These are phyloP conservation scores for Ctenosaura bakeri DNA, from an alignment of 2,797 vertebrate genomes.

Conservation along the genomic window DNA sequence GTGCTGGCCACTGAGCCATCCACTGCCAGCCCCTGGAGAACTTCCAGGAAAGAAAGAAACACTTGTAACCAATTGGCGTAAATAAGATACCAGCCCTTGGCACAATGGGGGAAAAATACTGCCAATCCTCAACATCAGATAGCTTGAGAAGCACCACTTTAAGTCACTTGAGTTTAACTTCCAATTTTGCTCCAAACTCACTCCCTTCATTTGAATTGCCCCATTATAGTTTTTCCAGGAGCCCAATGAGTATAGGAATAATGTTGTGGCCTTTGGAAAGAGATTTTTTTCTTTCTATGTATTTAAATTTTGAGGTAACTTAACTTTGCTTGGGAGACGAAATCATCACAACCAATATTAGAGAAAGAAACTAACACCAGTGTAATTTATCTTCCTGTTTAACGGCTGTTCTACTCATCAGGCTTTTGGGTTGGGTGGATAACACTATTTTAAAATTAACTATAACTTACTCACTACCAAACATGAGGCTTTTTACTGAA, in stretches of 20 bases:
- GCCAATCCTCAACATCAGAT: too few relatives aligned
- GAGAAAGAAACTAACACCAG: neutral
- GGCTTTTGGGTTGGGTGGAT: neutral
- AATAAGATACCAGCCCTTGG: too few relatives aligned
- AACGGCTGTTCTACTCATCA: neutral
- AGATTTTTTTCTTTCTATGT: neutral
- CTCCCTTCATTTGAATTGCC: neutral
- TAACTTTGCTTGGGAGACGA: neutral
- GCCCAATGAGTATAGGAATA: neutral
- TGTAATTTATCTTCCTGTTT: neutral
- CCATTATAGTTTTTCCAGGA: neutral
- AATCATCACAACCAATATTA: neutral
- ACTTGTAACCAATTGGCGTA: too few relatives aligned
- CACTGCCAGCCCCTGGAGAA: too few relatives aligned
- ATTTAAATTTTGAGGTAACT: neutral
- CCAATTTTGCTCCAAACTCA: neutral
- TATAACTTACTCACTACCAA: neutral
- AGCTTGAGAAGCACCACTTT: too few relatives aligned
- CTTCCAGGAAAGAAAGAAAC: too few relatives aligned
- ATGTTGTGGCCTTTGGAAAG: neutral
- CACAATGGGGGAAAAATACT: too few relatives aligned
- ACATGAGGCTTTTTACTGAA: slow-evolving; percentile 12
- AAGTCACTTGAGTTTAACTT: neutral
- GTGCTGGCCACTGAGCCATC: too few relatives aligned
- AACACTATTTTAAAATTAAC: neutral